These are phyloP conservation scores for Falco novaeseelandiae DNA, from an alignment of 2,797 vertebrate species.

Conservation along the genomic window DNA sequence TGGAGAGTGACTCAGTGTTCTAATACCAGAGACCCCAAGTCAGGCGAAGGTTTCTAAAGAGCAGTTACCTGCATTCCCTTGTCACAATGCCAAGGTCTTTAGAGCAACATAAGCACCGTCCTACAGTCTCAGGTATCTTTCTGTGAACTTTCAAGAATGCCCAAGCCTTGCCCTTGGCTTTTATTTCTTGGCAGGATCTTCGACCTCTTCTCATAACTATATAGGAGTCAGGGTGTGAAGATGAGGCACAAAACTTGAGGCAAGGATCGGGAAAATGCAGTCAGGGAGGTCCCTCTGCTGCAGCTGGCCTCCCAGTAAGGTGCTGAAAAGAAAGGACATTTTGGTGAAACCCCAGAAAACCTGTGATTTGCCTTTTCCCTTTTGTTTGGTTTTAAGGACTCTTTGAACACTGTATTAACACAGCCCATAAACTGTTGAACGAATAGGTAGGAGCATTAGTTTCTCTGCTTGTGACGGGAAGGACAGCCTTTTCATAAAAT, in stretches of 20 bases:
- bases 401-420: not conserved
- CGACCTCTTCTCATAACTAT: not conserved
- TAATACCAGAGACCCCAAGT: not conserved
- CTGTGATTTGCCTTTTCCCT: not conserved
- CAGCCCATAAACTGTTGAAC: not conserved
- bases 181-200: not conserved
- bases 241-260: not conserved
- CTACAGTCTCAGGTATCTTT: not conserved
- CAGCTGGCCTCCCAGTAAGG: not conserved
- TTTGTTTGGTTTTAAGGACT: not conserved
- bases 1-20: not conserved
- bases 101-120: fast-evolving
- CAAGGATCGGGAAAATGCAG: not conserved
- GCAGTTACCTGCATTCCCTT: not conserved
- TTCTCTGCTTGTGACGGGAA: not conserved
- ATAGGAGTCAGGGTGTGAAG: not conserved
- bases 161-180: not conserved
- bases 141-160: not conserved
- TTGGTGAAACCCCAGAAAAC: not conserved
- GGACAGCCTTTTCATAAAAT: constrained; percentile 12
- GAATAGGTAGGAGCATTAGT: not conserved
- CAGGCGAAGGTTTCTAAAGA: not conserved
- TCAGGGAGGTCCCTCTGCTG: not conserved
- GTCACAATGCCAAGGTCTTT: fast-evolving
- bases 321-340: not conserved